Evolutionary conservation across 2,888 invertebrate species (phyloP), one percentile per base, ranked within the genome.

Genomic region (Eupithecia tripunctaria): DNA sequence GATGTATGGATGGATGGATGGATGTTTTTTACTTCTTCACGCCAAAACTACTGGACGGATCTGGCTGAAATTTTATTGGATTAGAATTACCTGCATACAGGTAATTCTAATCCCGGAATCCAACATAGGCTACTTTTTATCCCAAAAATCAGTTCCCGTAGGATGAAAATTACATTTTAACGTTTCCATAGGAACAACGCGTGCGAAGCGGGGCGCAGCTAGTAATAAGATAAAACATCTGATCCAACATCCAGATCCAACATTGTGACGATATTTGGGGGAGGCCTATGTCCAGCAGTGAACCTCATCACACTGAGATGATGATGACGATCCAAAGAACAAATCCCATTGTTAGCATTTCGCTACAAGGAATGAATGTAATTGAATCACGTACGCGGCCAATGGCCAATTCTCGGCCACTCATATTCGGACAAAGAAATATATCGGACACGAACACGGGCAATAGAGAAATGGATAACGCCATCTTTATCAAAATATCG

Each of bases 331-430:
- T 27, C 18, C n/a, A 47, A 5, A n/a, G 32, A 14, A 63, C 2
- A 63, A 63, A 36, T 27, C 36, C 36, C 62, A 63, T 36, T 63
- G 62, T 62, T 15, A 60, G 5, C 15, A n/a, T n/a, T 32, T 63
- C 10, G 32, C 62, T 63, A 29, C 32, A 27, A n/a, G 36, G 36
- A 21, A n/a, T n/a, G 36, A n/a, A n/a, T n/a, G 62, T n/a, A 63
- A 63, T 63, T 63, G 62, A 63, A 63, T 63, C 62, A 63, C 62
- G 62, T 63, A 63, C 62, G 62, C 32, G 36, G 32, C 32, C 32
- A 63, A 32, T 63, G 62, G 32, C 62, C 62, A 63, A 63, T 63
- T 63, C 62, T 29, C 56, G 12, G 25, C 32, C 29, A 32, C 29
- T 29, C 62, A n/a, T 32, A 63, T 63, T 63, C 32, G 62, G 62